A percentile compares a stretch with the other conserved stretches of the same genome.
These are phyloP conservation scores for Amphipyra berbera DNA, from an alignment of 2,888 invertebrate genomes.

Conservation along the genomic window DNA sequence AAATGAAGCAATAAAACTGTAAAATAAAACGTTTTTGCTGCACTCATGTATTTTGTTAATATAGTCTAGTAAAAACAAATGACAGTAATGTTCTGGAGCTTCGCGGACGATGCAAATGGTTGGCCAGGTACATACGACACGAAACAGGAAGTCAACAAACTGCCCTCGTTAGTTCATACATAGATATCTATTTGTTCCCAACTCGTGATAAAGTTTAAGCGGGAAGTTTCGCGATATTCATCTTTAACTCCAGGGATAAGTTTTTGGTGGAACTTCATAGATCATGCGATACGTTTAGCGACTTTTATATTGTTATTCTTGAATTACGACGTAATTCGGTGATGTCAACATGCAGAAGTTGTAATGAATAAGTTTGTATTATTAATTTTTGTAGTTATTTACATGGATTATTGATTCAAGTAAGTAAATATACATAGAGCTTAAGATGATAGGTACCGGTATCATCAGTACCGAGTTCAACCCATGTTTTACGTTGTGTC, in stretches of 20 bases:
- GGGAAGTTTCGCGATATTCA: constrained; percentile 73
- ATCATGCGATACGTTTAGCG: constrained; percentile 61
- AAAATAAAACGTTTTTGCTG: neutral
- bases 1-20: neutral
- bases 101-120: constrained; percentile 12
- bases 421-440: too few species aligned
- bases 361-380: constrained; percentile 32
- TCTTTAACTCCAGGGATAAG: constrained; percentile 62
- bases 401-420: neutral
- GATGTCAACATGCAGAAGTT: constrained; percentile 23
- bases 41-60: constrained; percentile 15
- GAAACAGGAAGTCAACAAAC: constrained; percentile 61
- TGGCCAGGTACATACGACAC: constrained; percentile 42
- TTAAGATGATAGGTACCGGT: too few species aligned
- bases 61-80: constrained; percentile 10
- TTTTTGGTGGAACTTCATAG: constrained; percentile 60
- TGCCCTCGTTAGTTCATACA: constrained; percentile 68
- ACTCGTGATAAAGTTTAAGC: constrained; percentile 64
- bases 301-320: constrained; percentile 56
- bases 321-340: constrained; percentile 35
- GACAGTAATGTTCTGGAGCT: constrained; percentile 4
- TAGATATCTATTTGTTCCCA: constrained; percentile 55
- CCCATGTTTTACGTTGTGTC: too few species aligned
- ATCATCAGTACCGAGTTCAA: too few species aligned
- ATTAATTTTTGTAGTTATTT: neutral